A percentile compares a stretch with the other conserved stretches of the same genome.
Evolutionary conservation across 1,140 invertebrate genomes (phyloP).

Genomic region (Drosophila eugracilis): DNA sequence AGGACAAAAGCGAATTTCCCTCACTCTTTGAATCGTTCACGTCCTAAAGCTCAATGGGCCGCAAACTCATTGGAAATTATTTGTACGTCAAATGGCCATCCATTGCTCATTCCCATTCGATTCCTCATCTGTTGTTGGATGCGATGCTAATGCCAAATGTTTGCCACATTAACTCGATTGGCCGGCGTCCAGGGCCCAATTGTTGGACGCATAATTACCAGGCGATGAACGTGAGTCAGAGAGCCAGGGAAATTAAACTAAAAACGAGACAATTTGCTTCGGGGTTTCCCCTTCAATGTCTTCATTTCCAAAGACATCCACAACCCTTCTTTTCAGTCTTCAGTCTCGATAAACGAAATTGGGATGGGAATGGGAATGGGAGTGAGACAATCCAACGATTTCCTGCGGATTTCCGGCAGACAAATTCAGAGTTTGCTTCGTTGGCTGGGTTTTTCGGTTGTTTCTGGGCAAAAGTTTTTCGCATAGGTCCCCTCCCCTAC

Average conservation of each 20-base stretch:
- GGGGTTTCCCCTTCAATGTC: constrained; percentile 11
- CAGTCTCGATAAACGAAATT: too few relatives aligned
- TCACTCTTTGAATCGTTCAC: constrained; percentile 25
- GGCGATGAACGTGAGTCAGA: constrained; percentile 59
- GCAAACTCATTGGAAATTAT: constrained; percentile 81
- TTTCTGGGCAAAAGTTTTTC: constrained; percentile 61
- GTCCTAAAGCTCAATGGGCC: constrained; percentile 72
- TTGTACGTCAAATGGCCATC: constrained; percentile 69
- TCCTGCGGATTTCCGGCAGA: constrained; percentile 79
- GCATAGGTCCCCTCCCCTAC: constrained; percentile 36
- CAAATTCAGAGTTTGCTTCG: constrained; percentile 76
- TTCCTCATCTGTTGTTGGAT: constrained; percentile 33
- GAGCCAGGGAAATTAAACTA: constrained; percentile 58
- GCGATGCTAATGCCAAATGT: constrained; percentile 70
- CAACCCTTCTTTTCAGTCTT: constrained; percentile 60
- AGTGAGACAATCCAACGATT: constrained; percentile 72
- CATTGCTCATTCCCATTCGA: too few relatives aligned
- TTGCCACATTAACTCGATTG: constrained; percentile 80
- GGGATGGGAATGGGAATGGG: constrained; percentile 9
- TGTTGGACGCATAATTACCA: constrained; percentile 74
- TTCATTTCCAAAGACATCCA: constrained; percentile 13
- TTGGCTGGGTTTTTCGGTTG: constrained; percentile 27
- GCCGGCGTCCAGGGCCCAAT: constrained; percentile 71
- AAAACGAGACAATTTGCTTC: constrained; percentile 69
- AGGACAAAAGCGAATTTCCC: constrained; percentile 26